Conservation (phyloP, 2,888 invertebrate genomes). For the Drosophila ustulata region DNA sequence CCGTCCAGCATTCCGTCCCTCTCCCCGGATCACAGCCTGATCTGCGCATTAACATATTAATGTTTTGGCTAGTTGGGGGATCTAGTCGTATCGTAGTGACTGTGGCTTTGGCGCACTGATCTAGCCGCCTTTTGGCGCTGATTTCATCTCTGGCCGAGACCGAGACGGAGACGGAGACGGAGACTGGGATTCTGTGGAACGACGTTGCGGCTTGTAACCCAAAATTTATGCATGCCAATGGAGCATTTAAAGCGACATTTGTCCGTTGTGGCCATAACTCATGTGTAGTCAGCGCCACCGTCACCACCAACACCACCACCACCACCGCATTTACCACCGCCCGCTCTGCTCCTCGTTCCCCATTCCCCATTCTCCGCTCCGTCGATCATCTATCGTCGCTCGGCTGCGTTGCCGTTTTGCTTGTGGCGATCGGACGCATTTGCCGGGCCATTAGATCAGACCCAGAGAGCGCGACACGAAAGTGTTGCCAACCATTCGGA, state of each 20-base stretch:
- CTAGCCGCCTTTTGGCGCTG: conserved; percentile 76
- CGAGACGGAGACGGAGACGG: conserved; percentile 2
- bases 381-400: not conserved
- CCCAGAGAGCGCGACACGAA: conserved; percentile 28
- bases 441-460: conserved; percentile 61
- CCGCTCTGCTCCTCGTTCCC: conserved; percentile 25
- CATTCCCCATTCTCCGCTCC: not conserved
- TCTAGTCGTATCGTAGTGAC: conserved; percentile 41
- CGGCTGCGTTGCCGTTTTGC: conserved; percentile 43
- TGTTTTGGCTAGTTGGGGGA: conserved; percentile 70
- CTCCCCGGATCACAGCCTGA: conserved; percentile 24
- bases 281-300: conserved; percentile 60
- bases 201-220: conserved; percentile 67
- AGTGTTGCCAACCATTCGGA: conserved; percentile 69
- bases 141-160: conserved; percentile 68
- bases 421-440: conserved; percentile 61
- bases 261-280: conserved; percentile 65
- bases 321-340: conserved; percentile 1
- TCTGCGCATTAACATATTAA: conserved; percentile 83
- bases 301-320: not conserved
- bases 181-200: conserved; percentile 55
- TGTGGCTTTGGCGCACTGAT: conserved; percentile 71
- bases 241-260: conserved; percentile 77
- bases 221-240: conserved; percentile 75
- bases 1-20: conserved; percentile 18